phyloP scores from a whole-genome alignment of 2,797 vertebrate species.

The Channallabes apus region DNA sequence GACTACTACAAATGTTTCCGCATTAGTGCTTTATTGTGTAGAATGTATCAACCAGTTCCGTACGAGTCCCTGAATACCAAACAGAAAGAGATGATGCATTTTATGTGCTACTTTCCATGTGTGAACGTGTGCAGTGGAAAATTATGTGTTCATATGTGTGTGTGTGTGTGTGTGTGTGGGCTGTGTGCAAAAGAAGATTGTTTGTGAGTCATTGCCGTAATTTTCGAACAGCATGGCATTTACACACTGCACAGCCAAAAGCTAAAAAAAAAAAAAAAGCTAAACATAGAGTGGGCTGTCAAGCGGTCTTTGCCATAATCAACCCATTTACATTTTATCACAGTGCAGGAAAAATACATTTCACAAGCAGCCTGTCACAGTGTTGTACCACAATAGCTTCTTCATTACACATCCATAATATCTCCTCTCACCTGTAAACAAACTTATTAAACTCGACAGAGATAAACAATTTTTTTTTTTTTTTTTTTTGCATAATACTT shows the following conservation, averaged over 20 bases:
- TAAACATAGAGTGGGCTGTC: constrained; percentile 72
- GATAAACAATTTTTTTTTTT: background rate
- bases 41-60: constrained; percentile 24
- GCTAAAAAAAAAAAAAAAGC: constrained; percentile 50
- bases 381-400: constrained; percentile 19
- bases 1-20: constrained; percentile 19
- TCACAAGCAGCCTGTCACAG: constrained; percentile 10
- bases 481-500: background rate
- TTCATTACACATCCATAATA: constrained; percentile 49
- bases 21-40: constrained; percentile 8
- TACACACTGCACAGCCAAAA: constrained; percentile 67
- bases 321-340: constrained; percentile 66
- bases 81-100: constrained; percentile 10
- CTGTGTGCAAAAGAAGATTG: constrained; percentile 38
- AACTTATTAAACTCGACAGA: constrained; percentile 21
- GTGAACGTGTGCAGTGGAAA: background rate
- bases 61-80: constrained; percentile 34
- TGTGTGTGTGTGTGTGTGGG: constrained; percentile 15
- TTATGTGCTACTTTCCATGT: constrained; percentile 18
- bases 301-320: constrained; percentile 64
- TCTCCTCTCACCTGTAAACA: constrained; percentile 51
- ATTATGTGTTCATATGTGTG: background rate
- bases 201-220: constrained; percentile 71
- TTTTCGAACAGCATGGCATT: constrained; percentile 69
- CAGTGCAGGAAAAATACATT: constrained; percentile 16